A percentile compares a stretch with the other conserved stretches of the same genome.
Evolutionary conservation across 2,797 vertebrate species (phyloP).

Genomic region (Amblyopsis hoosieri): DNA sequence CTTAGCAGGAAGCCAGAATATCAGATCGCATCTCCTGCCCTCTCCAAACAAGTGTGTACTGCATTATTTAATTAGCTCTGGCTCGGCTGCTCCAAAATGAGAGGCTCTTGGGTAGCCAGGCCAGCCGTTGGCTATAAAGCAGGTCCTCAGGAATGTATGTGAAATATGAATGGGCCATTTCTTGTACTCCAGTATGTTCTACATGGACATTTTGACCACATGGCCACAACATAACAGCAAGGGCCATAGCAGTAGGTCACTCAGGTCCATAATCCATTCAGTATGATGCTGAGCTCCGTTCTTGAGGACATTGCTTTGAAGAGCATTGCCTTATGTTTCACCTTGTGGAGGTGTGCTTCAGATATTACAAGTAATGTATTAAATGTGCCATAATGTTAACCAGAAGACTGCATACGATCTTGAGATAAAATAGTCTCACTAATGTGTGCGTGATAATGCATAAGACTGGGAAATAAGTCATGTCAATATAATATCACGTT

Average conservation of each 20-base stretch:
- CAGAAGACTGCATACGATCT: no score
- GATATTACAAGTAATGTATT: no score
- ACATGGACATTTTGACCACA: conserved; percentile 47
- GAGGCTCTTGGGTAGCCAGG: conserved; percentile 35
- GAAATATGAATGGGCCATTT: conserved; percentile 58
- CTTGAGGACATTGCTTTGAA: conserved; percentile 12
- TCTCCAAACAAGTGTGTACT: conserved; percentile 52
- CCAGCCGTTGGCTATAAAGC: conserved; percentile 48
- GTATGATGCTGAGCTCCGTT: conserved; percentile 21
- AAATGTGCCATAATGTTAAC: no score
- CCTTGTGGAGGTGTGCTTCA: not conserved
- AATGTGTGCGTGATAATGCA: no score
- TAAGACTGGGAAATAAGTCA: no score
- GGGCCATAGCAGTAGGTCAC: conserved; percentile 20
- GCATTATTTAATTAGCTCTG: conserved; percentile 67
- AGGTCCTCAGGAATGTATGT: conserved; percentile 33
- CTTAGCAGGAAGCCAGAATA: conserved; percentile 18
- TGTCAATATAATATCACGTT: no score
- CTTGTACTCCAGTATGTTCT: conserved; percentile 29
- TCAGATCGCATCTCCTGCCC: conserved; percentile 6
- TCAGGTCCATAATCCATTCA: conserved; percentile 25
- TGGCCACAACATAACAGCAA: conserved; percentile 41
- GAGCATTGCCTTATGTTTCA: conserved; percentile 4
- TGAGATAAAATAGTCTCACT: no score
- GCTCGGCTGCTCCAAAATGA: conserved; percentile 50